Percentiles rank a stretch among this genome's conserved stretches.
Evolutionary conservation across 2,113 vertebrate species (phyloP).

Genomic region (Tenebrosternarchus preto): DNA sequence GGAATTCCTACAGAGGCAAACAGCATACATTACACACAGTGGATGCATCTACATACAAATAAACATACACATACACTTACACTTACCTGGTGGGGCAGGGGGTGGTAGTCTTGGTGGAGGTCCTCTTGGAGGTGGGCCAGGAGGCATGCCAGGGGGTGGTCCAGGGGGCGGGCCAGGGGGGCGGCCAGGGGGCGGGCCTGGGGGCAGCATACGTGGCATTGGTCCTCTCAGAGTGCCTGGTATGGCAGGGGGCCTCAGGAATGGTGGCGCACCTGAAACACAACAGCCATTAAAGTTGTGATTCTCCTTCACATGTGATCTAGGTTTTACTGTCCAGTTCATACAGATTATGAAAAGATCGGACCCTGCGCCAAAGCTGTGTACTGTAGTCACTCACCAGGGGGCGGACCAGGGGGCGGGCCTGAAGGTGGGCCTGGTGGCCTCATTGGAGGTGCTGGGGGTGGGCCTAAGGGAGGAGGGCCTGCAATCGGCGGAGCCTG

Average conservation of each 20-base stretch:
- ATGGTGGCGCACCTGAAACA: slow-evolving; percentile 87
- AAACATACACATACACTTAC: neutral
- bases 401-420: slow-evolving; percentile 95
- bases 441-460: slow-evolving; percentile 88
- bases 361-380: no score
- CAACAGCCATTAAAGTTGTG: neutral
- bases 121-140: slow-evolving; percentile 93
- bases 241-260: slow-evolving; percentile 91
- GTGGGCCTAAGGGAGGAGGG: slow-evolving; percentile 90
- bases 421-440: slow-evolving; percentile 94
- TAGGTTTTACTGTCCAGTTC: no score
- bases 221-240: slow-evolving; percentile 89
- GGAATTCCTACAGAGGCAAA: slow-evolving; percentile 81
- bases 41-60: neutral
- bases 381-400: slow-evolving; percentile 72
- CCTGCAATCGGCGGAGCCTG: slow-evolving; percentile 92
- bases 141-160: slow-evolving; percentile 91
- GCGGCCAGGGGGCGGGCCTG: slow-evolving; percentile 91
- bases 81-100: slow-evolving; percentile 90
- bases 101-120: slow-evolving; percentile 92
- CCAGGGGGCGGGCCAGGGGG: slow-evolving; percentile 94
- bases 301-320: no score
- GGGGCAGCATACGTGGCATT: slow-evolving; percentile 90
- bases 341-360: no score
- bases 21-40: neutral